phyloP scores from a whole-genome alignment of 2,797 vertebrate genomes.

The Acanthiza pusilla region DNA sequence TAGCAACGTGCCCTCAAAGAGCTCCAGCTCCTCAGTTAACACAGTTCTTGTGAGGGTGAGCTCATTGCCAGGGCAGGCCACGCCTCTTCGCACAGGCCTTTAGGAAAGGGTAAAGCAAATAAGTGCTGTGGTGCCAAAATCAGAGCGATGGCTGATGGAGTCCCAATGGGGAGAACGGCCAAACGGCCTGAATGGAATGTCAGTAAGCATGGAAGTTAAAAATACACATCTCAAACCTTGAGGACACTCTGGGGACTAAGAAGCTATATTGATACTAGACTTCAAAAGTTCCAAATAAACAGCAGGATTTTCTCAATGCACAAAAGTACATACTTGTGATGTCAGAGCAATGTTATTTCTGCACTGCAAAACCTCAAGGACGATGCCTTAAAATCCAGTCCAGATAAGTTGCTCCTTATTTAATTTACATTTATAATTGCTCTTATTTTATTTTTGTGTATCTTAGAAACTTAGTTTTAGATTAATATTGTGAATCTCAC shows the following conservation, averaged over 20 bases:
- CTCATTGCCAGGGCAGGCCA: not conserved
- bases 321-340: slow-evolving; percentile 36
- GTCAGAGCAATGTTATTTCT: slow-evolving; percentile 47
- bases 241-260: slow-evolving; percentile 30
- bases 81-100: not conserved
- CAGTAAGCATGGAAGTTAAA: slow-evolving; percentile 41
- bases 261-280: slow-evolving; percentile 54
- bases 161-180: not conserved
- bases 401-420: not conserved
- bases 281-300: slow-evolving; percentile 61
- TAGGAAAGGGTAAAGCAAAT: slow-evolving; percentile 30
- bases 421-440: not conserved
- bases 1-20: not conserved
- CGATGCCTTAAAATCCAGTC: not conserved
- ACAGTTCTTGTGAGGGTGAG: not conserved
- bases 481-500: not conserved
- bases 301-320: slow-evolving; percentile 37
- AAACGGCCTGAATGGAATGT: slow-evolving; percentile 32
- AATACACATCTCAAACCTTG: slow-evolving; percentile 42
- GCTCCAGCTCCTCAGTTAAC: not conserved
- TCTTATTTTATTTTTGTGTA: not conserved
- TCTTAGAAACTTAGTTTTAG: not conserved
- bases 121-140: not conserved
- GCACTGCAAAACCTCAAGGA: not conserved
- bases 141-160: not conserved